Conservation (phyloP, 1,140 invertebrate species). For the Manduca sexta region DNA sequence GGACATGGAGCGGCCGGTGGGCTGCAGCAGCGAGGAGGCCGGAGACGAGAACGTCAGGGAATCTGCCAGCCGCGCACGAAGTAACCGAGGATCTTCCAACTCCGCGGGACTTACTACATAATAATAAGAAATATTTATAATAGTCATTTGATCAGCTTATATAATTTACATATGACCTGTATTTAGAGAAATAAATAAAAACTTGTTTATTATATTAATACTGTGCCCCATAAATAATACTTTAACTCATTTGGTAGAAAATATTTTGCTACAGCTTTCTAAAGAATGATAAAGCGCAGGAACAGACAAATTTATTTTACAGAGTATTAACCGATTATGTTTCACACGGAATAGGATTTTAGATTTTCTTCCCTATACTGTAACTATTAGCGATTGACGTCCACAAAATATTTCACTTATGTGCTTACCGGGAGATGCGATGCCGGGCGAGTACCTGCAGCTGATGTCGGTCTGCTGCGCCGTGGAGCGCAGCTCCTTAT, state of each 20-base stretch:
- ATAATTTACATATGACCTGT: too few relatives aligned
- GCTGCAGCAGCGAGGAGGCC: conserved; percentile 34
- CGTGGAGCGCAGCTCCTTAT: conserved; percentile 41
- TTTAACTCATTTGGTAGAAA: too few relatives aligned
- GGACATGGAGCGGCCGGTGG: conserved; percentile 40
- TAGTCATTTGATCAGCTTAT: too few relatives aligned
- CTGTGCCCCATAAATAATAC: too few relatives aligned
- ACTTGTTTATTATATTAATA: too few relatives aligned
- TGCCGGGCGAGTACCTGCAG: conserved; percentile 37
- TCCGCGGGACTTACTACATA: conserved; percentile 21
- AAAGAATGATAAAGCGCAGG: too few relatives aligned
- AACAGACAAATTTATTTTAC: too few relatives aligned
- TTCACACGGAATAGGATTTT: too few relatives aligned
- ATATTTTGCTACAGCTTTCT: too few relatives aligned
- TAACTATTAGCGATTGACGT: neutral
- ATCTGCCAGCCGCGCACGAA: conserved; percentile 43
- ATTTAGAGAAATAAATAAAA: too few relatives aligned
- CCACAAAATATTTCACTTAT: neutral
- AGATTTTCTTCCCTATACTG: neutral
- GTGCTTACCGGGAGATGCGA: conserved; percentile 36
- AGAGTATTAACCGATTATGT: too few relatives aligned
- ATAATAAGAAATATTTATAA: too few relatives aligned
- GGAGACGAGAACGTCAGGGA: conserved; percentile 46
- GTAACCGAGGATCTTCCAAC: conserved; percentile 30
- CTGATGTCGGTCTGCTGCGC: conserved; percentile 59